Evolutionary conservation across 2,888 invertebrate genomes (phyloP).

Genomic region (Parnassius glacialis): DNA sequence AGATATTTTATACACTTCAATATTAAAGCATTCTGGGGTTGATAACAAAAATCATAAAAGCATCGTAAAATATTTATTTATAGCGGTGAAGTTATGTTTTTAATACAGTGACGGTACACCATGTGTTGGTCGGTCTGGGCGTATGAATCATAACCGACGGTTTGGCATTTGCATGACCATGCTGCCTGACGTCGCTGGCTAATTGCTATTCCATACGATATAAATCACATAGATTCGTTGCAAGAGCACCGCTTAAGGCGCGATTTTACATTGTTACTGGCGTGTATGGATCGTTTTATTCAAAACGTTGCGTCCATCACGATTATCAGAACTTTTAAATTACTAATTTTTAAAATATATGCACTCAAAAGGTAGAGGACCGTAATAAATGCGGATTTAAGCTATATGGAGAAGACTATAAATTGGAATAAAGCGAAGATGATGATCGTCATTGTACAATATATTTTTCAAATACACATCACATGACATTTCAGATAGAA

Average conservation of each 20-base stretch:
- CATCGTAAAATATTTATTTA: constrained; percentile 6
- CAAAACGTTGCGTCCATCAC: constrained; percentile 5
- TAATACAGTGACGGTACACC: constrained; percentile 36
- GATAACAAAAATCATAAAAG: constrained; percentile 1
- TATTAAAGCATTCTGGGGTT: neutral
- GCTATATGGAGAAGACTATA: constrained; percentile 11
- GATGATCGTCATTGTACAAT: neutral
- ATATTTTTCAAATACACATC: constrained; percentile 2
- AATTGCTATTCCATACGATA: constrained; percentile 68
- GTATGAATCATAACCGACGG: constrained; percentile 62
- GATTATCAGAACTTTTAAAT: constrained; percentile 10
- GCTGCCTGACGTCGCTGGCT: constrained; percentile 46
- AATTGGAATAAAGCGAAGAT: constrained; percentile 25
- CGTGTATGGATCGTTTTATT: constrained; percentile 20
- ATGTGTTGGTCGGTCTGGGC: constrained; percentile 42
- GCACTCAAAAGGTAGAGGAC: constrained; percentile 16
- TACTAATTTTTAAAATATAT: constrained; percentile 13
- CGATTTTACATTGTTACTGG: constrained; percentile 28
- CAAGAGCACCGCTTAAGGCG: constrained; percentile 30
- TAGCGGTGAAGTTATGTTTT: constrained; percentile 40
- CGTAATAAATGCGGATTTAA: constrained; percentile 25
- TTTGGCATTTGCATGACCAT: constrained; percentile 64
- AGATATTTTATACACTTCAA: neutral
- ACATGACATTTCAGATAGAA: neutral
- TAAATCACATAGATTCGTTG: constrained; percentile 54